Evolutionary conservation across 2,113 vertebrate genomes (phyloP), one percentile per base, ranked within the genome.

Genomic region (Alexandromys fortis): DNA sequence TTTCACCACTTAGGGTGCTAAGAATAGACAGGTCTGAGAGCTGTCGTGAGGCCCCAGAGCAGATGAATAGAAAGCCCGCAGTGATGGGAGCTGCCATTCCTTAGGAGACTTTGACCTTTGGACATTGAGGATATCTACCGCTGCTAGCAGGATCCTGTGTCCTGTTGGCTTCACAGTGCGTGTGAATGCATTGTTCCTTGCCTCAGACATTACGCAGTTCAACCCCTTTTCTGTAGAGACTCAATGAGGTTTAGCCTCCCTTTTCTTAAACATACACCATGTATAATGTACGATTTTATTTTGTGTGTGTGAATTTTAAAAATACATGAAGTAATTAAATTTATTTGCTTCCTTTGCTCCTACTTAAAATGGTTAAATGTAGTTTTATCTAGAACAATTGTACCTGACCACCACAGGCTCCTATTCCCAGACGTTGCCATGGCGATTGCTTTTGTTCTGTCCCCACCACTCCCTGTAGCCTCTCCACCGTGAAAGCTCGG

Each of bases 11-110:
- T 2, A 68, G 24, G 86, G 58, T 95, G 90, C 94, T 97, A 92
- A 96, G 94, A 96, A 94, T 94, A 92, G 49, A 91, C 93, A 75
- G 96, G 90, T 82, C 94, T 97, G 93, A 90, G 83, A 97, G 68
- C 88, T 70, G 72, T 92, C 45, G 0, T 35, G 22, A 65, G 97
- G 26, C 65, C 90, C n/a, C 14, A 94, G 47, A 92, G 47, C 90
- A 89, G 49, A 81, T 3, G 63, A 96, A 82, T 94, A 94, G 81
- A 49, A 78, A 95, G 33, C 42, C 45, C 65, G 4, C 24, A 49
- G 26, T 87, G n/a, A 90, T 2, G 13, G 33, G 38, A n/a, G 76
- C 67, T 86, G 90, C 78, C 75, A 58, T 89, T 90, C 83, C 96
- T 92, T 67, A 77, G 79, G 68, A 70, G 81, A 93, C 81, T n/a